phyloP scores from a whole-genome alignment of 1,140 invertebrate species.

The Drosophila takahashii region DNA sequence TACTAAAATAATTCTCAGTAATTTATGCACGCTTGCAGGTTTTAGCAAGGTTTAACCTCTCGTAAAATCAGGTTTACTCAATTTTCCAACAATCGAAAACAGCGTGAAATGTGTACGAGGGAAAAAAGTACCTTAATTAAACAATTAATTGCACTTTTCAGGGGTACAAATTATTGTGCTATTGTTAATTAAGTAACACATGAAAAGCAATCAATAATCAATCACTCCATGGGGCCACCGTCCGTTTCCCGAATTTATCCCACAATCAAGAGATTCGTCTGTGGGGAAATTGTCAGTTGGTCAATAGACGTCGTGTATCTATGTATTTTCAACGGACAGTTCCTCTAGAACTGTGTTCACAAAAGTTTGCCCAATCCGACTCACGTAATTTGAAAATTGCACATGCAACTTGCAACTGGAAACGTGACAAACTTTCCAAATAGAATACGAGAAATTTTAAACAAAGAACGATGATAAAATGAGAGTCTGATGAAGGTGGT shows the following conservation, averaged over 20 bases:
- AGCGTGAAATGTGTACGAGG: background rate
- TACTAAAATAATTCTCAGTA: constrained; percentile 38
- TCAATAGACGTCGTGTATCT: background rate
- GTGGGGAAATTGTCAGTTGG: background rate
- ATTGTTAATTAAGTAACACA: background rate
- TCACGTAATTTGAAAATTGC: constrained; percentile 51
- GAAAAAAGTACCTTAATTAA: background rate
- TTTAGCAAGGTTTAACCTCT: constrained; percentile 1
- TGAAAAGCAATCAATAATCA: background rate
- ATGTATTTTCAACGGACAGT: background rate
- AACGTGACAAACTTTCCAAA: constrained; percentile 38
- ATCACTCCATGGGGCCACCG: background rate
- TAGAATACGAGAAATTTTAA: constrained; percentile 6
- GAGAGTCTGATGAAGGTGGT: background rate
- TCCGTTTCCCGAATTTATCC: background rate
- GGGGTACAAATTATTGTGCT: background rate
- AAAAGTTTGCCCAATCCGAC: constrained; percentile 6
- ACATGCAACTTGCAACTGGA: constrained; percentile 21
- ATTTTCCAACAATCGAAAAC: background rate
- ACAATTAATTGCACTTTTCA: background rate
- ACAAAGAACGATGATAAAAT: constrained; percentile 33
- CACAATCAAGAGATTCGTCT: background rate
- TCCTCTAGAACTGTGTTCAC: constrained; percentile 6
- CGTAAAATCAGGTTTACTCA: background rate
- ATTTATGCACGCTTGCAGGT: constrained; percentile 11